Evolutionary conservation across 1,140 invertebrate genomes (phyloP), one percentile per base, ranked within the genome.

Genomic region (Solenopsis invicta): DNA sequence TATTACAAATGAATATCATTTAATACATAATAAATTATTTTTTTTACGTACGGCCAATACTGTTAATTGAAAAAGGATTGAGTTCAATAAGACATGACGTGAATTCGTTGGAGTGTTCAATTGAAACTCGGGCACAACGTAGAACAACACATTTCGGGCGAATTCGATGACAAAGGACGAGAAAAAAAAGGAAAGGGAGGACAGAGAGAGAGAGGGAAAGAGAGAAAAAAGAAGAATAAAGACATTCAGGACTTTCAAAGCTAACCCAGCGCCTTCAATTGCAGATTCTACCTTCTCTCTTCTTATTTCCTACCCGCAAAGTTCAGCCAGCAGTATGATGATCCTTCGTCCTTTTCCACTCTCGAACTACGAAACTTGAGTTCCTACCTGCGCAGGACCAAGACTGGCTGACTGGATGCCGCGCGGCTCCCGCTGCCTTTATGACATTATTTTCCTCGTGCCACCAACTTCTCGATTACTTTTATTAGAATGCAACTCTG

Each of bases 381-480:
- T 71, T 50, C 71, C 24, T 84, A 67, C 50, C 34, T 50, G 48
- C 50, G 75, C 56, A 78, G 54, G 18, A 34, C 50, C 69, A 67
- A 74, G 67, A 71, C 64, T 84, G 75, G 85, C 54, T 74, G 82
- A 62, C 80, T 88, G 69, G 45, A 82, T 69, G 69, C 54, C 5
- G 41, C 71, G 69, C 16, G 8, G 16, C 4, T 75, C 24, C 6
- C 61, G 45, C 56, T 81, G 52, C 50, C 88, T 92, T 92, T 91
- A 92, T 89, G 90, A 92, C 90, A 91, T 89, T 92, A 92, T 90
- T 90, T 92, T 92, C 90, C 91, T 89, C 86, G 89, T 91, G 67
- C 85, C 87, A 87, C 64, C 81, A 92, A 92, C 90, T 92, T 91
- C 90, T 92, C 92, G 89, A 92, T 92, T 92, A 92, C 90, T 92